phyloP scores from a whole-genome alignment of 2,888 invertebrate genomes.

The Craniophora ligustri region DNA sequence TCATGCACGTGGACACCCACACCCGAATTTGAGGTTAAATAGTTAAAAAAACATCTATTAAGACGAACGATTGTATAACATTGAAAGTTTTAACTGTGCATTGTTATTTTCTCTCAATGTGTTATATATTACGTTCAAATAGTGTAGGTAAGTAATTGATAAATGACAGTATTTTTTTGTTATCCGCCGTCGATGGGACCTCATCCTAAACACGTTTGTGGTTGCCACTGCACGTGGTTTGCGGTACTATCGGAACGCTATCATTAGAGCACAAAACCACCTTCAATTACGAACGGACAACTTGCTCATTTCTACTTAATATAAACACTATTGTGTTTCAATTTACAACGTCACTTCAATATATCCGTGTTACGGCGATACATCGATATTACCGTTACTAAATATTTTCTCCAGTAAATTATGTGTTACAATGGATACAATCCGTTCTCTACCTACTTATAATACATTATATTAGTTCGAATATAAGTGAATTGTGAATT shows the following conservation, averaged over 20 bases:
- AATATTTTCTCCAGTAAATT: conserved; percentile 11
- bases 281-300: conserved; percentile 69
- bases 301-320: conserved; percentile 68
- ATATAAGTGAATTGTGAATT: too few species aligned
- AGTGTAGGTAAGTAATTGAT: too few species aligned
- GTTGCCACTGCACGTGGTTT: conserved; percentile 61
- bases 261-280: conserved; percentile 71
- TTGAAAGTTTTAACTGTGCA: neutral
- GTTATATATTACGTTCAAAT: too few species aligned
- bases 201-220: conserved; percentile 50
- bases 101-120: neutral
- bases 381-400: conserved; percentile 27
- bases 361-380: conserved; percentile 56
- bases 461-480: conserved; percentile 10
- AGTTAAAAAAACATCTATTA: too few species aligned
- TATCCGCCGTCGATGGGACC: conserved; percentile 37
- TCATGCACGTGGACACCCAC: neutral
- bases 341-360: conserved; percentile 69
- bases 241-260: conserved; percentile 61
- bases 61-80: too few species aligned
- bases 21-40: neutral
- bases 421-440: conserved; percentile 3
- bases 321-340: conserved; percentile 64
- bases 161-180: too few species aligned
- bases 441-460: neutral